Conservation (phyloP, 2,888 invertebrate genomes). For the Stegophylla sp. region DNA sequence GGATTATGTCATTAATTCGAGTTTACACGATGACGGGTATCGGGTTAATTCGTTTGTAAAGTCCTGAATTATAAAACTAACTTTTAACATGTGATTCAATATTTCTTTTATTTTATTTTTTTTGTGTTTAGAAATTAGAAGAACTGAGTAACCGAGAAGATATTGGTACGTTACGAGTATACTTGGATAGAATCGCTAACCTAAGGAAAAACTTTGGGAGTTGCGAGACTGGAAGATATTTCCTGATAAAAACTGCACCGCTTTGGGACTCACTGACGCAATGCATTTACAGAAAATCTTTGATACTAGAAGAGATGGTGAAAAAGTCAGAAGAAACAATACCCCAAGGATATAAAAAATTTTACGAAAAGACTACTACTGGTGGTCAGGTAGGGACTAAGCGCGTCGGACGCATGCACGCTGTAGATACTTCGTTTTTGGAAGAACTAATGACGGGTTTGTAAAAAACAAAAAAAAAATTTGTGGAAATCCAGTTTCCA, state of each 20-base stretch:
- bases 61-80: too few relatives aligned
- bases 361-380: neutral
- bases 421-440: neutral
- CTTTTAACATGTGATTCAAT: neutral
- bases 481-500: neutral
- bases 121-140: conserved; percentile 9
- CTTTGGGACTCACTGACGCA: conserved; percentile 37
- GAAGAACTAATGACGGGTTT: neutral
- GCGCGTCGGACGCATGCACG: too few relatives aligned
- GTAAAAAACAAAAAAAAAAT: neutral
- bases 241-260: neutral
- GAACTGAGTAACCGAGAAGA: neutral
- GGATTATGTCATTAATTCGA: too few relatives aligned
- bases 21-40: too few relatives aligned
- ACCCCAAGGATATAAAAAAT: neutral
- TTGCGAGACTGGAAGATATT: conserved; percentile 21
- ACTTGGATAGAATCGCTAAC: conserved; percentile 15
- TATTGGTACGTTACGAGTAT: neutral
- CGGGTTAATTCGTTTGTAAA: too few relatives aligned
- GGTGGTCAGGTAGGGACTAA: neutral
- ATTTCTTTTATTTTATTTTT: neutral
- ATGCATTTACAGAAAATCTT: conserved; percentile 20
- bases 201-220: conserved; percentile 22
- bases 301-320: neutral
- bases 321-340: neutral